A percentile compares a stretch with the other conserved stretches of the same genome.
phyloP scores from a whole-genome alignment of 1,140 invertebrate species.

The Drosophila tsacasi region DNA sequence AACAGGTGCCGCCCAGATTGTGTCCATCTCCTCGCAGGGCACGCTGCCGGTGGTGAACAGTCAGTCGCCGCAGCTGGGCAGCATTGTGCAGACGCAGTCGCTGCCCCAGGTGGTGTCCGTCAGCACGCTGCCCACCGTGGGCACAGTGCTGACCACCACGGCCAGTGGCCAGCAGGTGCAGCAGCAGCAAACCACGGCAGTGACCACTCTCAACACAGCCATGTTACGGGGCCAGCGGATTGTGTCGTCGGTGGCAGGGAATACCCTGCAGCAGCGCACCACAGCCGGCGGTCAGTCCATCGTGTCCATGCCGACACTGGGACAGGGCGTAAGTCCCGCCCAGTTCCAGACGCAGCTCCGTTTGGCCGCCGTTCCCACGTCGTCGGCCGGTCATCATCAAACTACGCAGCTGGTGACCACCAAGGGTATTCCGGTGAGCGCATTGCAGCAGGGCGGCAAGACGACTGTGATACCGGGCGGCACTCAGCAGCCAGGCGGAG shows the following conservation, averaged over 20 bases:
- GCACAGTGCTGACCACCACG: conserved; percentile 78
- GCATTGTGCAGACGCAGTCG: conserved; percentile 82
- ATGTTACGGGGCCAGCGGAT: conserved; percentile 85
- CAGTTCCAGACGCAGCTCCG: conserved; percentile 86
- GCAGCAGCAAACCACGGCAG: conserved; percentile 77
- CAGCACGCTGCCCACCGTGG: conserved; percentile 72
- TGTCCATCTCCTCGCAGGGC: conserved; percentile 79
- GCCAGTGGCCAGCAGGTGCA: conserved; percentile 70
- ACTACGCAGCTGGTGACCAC: conserved; percentile 84
- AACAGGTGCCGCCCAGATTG: conserved; percentile 74
- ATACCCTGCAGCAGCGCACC: conserved; percentile 78
- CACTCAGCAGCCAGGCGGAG: conserved; percentile 77
- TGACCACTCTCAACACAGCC: conserved; percentile 83
- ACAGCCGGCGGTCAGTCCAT: conserved; percentile 85
- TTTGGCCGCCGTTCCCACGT: conserved; percentile 81
- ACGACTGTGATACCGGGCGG: conserved; percentile 86
- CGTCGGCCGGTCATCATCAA: conserved; percentile 74
- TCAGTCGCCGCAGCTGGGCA: conserved; percentile 70
- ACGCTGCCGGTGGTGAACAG: conserved; percentile 73
- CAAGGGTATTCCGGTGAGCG: conserved; percentile 84
- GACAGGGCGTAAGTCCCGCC: conserved; percentile 82
- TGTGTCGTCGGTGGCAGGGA: conserved; percentile 82
- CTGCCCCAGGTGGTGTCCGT: conserved; percentile 82
- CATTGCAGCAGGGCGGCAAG: conserved; percentile 84
- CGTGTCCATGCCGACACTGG: conserved; percentile 81